Evolutionary conservation across 2,888 invertebrate genomes (phyloP).

Genomic region (Oscheius sp.): DNA sequence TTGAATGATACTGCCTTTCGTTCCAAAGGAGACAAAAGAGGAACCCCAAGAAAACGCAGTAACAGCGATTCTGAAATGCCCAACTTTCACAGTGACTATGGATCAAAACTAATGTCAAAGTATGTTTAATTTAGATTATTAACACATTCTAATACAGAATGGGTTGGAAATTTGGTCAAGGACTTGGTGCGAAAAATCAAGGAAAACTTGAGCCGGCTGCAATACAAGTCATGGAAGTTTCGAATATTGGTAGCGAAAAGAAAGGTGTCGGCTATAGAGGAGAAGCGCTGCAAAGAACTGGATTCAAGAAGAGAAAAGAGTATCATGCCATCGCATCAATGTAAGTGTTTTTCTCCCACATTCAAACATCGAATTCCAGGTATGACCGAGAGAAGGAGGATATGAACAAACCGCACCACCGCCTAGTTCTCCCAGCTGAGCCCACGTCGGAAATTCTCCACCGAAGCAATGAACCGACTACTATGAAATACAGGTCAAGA

Average conservation of each 20-base stretch:
- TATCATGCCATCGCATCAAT: constrained; percentile 45
- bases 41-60: constrained; percentile 48
- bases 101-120: constrained; percentile 29
- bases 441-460: constrained; percentile 36
- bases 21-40: neutral
- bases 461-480: constrained; percentile 40
- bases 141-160: constrained; percentile 42
- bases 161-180: constrained; percentile 77
- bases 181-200: constrained; percentile 75
- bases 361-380: constrained; percentile 27
- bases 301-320: constrained; percentile 35
- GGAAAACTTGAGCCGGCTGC: constrained; percentile 72
- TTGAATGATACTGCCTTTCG: constrained; percentile 45
- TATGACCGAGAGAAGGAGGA: constrained; percentile 37
- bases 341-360: constrained; percentile 35
- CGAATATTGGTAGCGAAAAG: constrained; percentile 47
- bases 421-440: constrained; percentile 9
- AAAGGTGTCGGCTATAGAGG: constrained; percentile 63
- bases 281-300: constrained; percentile 51
- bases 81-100: constrained; percentile 19
- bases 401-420: neutral
- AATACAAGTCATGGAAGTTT: constrained; percentile 54
- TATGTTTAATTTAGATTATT: neutral
- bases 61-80: constrained; percentile 44
- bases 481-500: constrained; percentile 44